These are phyloP conservation scores for Nothobranchius furzeri DNA, from an alignment of 2,113 vertebrate species.

Conservation along the genomic window DNA sequence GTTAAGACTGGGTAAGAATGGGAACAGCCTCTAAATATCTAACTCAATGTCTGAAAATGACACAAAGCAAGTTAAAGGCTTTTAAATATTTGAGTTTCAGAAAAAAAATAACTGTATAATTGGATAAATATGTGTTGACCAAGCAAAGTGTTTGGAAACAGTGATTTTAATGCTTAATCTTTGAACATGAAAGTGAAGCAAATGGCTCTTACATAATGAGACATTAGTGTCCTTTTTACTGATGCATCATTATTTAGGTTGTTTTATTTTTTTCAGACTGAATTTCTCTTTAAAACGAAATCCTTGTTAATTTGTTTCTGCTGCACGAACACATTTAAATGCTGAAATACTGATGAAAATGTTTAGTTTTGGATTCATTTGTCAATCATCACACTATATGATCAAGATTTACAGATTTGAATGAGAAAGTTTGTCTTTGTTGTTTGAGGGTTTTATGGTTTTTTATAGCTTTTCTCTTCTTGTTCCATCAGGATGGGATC, in stretches of 20 bases:
- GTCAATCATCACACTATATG: neutral
- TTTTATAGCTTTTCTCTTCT: constrained; percentile 30
- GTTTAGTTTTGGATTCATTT: neutral
- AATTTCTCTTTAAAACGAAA: neutral
- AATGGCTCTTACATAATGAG: constrained; percentile 3
- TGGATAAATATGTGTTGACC: neutral
- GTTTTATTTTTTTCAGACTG: too few species aligned
- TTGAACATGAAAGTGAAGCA: neutral
- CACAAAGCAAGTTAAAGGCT: too few species aligned
- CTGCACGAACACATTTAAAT: neutral
- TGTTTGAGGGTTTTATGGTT: neutral
- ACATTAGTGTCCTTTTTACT: constrained; percentile 7
- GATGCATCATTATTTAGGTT: neutral
- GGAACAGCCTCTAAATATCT: neutral
- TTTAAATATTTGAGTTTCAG: too few species aligned
- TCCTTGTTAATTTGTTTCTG: neutral
- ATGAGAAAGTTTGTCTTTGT: constrained; percentile 5
- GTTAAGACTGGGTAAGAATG: neutral
- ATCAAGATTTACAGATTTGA: neutral
- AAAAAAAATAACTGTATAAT: neutral
- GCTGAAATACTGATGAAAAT: neutral
- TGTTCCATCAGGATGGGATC: constrained; percentile 72
- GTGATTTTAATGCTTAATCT: neutral
- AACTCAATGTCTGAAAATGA: neutral
- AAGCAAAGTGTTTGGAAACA: neutral